phyloP scores from a whole-genome alignment of 2,888 invertebrate species.

The Adelphocoris suturalis region DNA sequence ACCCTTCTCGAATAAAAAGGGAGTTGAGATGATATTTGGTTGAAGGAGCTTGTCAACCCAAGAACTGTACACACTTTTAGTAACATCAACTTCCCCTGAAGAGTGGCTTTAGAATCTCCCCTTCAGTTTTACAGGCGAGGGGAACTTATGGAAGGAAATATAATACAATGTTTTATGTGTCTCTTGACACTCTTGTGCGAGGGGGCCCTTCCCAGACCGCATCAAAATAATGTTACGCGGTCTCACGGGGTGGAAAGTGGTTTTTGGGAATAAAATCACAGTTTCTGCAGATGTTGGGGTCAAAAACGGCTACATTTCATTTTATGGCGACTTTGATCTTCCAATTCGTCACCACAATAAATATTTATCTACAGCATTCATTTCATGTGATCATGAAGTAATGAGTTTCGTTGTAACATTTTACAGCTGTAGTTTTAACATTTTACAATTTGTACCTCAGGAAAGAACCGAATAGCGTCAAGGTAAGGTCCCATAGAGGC shows the following conservation, averaged over 20 bases:
- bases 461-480: no score
- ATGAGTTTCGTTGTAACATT: no score
- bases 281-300: not conserved
- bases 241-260: constrained; percentile 32
- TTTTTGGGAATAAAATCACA: constrained; percentile 35
- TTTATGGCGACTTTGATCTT: not conserved
- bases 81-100: constrained; percentile 44
- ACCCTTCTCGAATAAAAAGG: constrained; percentile 3
- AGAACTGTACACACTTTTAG: constrained; percentile 65
- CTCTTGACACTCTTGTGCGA: constrained; percentile 53
- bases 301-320: not conserved
- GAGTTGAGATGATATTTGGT: constrained; percentile 51
- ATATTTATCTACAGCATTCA: no score
- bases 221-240: constrained; percentile 66
- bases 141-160: constrained; percentile 60
- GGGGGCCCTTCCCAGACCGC: constrained; percentile 32
- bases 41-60: constrained; percentile 39
- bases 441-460: no score
- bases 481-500: no score
- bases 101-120: constrained; percentile 60
- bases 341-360: not conserved
- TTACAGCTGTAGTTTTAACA: no score
- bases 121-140: constrained; percentile 30
- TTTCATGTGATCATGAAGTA: no score
- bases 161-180: constrained; percentile 69